Percentiles rank a stretch among this genome's conserved stretches.
Evolutionary conservation across 1,140 invertebrate species (phyloP).

Genomic region (Planococcus citri): DNA sequence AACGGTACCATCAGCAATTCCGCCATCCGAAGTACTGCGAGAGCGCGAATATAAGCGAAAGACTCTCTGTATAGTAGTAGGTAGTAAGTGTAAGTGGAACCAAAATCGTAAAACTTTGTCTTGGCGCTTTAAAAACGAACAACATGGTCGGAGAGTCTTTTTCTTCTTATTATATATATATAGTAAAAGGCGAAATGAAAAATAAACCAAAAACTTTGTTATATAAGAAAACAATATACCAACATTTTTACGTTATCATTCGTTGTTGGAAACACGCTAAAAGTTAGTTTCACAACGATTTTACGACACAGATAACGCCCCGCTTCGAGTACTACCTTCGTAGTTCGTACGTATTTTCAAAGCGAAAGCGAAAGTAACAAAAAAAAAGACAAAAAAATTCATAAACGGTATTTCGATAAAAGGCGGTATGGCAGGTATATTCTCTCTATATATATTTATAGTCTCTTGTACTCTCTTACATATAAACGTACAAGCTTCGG

Average conservation of each 20-base stretch:
- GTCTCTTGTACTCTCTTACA: too few relatives aligned
- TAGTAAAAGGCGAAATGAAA: slow-evolving; percentile 16
- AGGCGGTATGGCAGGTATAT: slow-evolving; percentile 6
- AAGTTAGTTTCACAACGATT: slow-evolving; percentile 14
- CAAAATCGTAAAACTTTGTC: slow-evolving; percentile 12
- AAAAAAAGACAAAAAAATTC: background rate
- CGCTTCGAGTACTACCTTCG: too few relatives aligned
- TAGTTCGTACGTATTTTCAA: too few relatives aligned
- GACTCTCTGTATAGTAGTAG: too few relatives aligned
- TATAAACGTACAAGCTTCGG: too few relatives aligned
- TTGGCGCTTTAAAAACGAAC: background rate
- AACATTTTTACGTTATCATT: slow-evolving; percentile 10
- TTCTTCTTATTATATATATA: too few relatives aligned
- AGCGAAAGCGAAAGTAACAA: background rate
- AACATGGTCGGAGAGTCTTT: too few relatives aligned
- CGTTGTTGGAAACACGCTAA: background rate
- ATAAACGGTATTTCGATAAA: slow-evolving; percentile 10
- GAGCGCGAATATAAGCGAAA: too few relatives aligned
- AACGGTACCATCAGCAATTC: too few relatives aligned
- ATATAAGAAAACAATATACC: slow-evolving; percentile 20
- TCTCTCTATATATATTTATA: background rate
- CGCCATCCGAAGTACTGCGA: too few relatives aligned
- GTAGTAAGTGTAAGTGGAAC: too few relatives aligned
- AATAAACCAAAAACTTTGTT: slow-evolving; percentile 18
- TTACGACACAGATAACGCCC: slow-evolving; percentile 13